These are phyloP conservation scores for Atherinomorus stipes DNA, from an alignment of 2,113 vertebrate genomes.

Conservation along the genomic window DNA sequence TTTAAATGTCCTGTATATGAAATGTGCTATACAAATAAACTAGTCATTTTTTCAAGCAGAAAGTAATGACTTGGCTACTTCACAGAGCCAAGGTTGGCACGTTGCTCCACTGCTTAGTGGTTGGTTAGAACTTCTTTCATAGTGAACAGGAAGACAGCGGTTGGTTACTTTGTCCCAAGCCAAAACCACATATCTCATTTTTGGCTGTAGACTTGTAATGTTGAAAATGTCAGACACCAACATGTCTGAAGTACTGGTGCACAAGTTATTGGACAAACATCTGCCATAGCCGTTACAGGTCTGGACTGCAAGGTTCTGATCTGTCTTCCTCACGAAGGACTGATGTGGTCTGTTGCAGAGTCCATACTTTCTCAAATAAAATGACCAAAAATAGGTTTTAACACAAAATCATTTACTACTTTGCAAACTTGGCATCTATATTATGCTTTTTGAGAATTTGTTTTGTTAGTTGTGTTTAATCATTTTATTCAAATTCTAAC, in stretches of 20 bases:
- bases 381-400: background rate
- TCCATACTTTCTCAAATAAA: background rate
- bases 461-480: too few relatives aligned
- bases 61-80: too few relatives aligned
- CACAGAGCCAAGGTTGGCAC: too few relatives aligned
- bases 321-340: background rate
- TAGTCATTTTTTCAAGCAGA: too few relatives aligned
- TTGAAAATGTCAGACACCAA: background rate
- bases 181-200: background rate
- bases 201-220: rapidly evolving
- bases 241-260: background rate
- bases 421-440: too few relatives aligned
- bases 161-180: constrained; percentile 17
- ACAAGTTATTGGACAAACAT: background rate
- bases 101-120: too few relatives aligned
- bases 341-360: background rate
- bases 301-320: background rate
- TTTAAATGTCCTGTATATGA: too few relatives aligned
- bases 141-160: background rate
- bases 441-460: too few relatives aligned
- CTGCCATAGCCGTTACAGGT: background rate
- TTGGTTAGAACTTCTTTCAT: too few relatives aligned
- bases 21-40: too few relatives aligned
- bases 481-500: too few relatives aligned
- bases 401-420: too few relatives aligned